phyloP scores from a whole-genome alignment of 1,140 invertebrate genomes.

The Leptinotarsa texana region DNA sequence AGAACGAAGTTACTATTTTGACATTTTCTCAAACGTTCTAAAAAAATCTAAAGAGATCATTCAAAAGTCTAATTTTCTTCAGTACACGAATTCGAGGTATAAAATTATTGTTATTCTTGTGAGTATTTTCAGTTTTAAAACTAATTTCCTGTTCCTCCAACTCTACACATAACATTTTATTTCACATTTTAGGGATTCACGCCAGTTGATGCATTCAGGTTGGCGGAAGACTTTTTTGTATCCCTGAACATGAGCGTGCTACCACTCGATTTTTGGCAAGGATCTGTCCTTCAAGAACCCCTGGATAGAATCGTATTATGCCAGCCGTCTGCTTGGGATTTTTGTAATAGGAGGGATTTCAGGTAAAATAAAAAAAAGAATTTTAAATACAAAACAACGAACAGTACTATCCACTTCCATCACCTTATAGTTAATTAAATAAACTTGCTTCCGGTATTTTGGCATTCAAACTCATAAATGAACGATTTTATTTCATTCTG shows the following conservation, averaged over 20 bases:
- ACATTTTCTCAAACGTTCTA: no score
- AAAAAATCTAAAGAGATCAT: no score
- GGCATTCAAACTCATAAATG: no score
- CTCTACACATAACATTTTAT: neutral
- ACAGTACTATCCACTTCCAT: neutral
- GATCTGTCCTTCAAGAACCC: conserved; percentile 77
- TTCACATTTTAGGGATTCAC: conserved; percentile 72
- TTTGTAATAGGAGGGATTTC: conserved; percentile 85
- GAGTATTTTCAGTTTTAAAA: no score
- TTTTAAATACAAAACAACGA: neutral
- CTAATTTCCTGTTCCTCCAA: neutral
- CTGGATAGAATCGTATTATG: conserved; percentile 75
- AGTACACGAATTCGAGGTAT: no score
- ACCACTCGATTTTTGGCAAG: conserved; percentile 80
- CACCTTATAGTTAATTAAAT: no score
- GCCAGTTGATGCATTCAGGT: conserved; percentile 74
- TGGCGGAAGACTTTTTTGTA: conserved; percentile 83
- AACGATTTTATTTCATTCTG: no score
- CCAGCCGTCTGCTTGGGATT: conserved; percentile 91
- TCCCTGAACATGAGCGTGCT: conserved; percentile 83
- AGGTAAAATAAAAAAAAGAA: conserved; percentile 57
- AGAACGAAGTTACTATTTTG: no score
- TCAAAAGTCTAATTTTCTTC: no score
- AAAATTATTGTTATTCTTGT: no score
- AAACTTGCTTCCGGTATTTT: no score